Evolutionary conservation across 2,113 vertebrate genomes (phyloP).

Genomic region (Chaetops frenatus): DNA sequence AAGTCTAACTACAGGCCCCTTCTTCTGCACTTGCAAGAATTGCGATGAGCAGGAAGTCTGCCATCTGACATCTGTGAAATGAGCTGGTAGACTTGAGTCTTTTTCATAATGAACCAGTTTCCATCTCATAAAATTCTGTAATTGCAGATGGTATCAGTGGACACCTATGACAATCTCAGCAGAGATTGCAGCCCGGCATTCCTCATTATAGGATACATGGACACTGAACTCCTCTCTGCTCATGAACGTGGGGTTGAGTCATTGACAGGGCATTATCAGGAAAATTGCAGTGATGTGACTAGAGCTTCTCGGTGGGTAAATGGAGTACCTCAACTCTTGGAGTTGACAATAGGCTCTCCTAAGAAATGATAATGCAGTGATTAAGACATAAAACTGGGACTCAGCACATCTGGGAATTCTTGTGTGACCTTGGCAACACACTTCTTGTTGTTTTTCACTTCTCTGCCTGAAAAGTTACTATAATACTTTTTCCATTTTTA

Average conservation of each 20-base stretch:
- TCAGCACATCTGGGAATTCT: neutral
- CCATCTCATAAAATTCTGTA: conserved; percentile 59
- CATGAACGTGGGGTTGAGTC: conserved; percentile 18
- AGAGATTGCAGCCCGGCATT: conserved; percentile 9
- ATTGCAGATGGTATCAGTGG: conserved; percentile 55
- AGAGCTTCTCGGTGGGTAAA: conserved; percentile 24
- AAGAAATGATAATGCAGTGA: conserved; percentile 37
- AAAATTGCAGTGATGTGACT: conserved; percentile 31
- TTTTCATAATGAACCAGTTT: conserved; percentile 60
- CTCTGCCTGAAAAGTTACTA: conserved; percentile 8
- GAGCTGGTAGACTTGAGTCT: conserved; percentile 42
- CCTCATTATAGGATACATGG: conserved; percentile 42
- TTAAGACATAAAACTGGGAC: neutral
- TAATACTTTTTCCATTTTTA: neutral
- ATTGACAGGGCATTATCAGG: conserved; percentile 53
- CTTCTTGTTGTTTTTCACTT: neutral
- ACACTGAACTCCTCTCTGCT: conserved; percentile 37
- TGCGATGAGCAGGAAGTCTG: neutral
- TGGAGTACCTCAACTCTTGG: conserved; percentile 46
- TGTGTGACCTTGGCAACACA: neutral
- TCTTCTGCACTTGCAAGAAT: neutral
- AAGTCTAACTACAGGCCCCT: neutral
- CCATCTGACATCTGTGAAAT: conserved; percentile 53
- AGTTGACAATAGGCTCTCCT: conserved; percentile 35
- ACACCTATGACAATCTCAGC: conserved; percentile 55